Evolutionary conservation across 2,888 invertebrate species (phyloP), one percentile per base, ranked within the genome.

Genomic region (Netelia melanura): DNA sequence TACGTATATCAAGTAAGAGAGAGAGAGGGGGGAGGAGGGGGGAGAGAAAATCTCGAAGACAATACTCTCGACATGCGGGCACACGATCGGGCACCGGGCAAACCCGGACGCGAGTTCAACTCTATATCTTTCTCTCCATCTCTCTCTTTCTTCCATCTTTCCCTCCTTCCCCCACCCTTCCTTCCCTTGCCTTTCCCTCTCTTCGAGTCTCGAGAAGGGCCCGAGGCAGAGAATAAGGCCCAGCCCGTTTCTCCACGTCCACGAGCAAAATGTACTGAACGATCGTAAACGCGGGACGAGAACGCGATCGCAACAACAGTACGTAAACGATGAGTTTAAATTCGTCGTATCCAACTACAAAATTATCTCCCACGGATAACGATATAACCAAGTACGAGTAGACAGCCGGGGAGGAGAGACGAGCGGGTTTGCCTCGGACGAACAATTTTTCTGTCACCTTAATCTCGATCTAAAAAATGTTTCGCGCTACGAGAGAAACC

Each of bases 41-140:
- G 10, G 65, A 10, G 38, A 65, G 71, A 76, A 80, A 76, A 65
- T 67, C 84, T 61, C 54, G 74, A 76, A 84, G 84, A 84, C 84
- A 84, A 84, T 84, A 84, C 79, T 62, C 61, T 76, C 61, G 67
- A 80, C 71, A 76, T 84, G 61, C 80, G 76, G 71, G 76, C 58
- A 61, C 56, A 75, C 74, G 62, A 76, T 79, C 70, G 48, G 74
- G 52, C 23, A 64, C 62, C 62, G 54, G 67, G 67, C 84, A 84
- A 80, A 84, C 84, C 84, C 84, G 84, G 84, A 84, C 76, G 80
- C 84, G 80, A 84, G 76, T 84, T 77, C 76, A 81, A 72, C 56
- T 23, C 71, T 64, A 52, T 30, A 67, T 56, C 38, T n/a, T 30
- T 70, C 48, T 61, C 48, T 56, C 54, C 21, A 43, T 38, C 62